Percentiles rank a stretch among this genome's conserved stretches.
These are phyloP conservation scores for Monochamus alternatus DNA, from an alignment of 2,888 invertebrate species.

Conservation along the genomic window DNA sequence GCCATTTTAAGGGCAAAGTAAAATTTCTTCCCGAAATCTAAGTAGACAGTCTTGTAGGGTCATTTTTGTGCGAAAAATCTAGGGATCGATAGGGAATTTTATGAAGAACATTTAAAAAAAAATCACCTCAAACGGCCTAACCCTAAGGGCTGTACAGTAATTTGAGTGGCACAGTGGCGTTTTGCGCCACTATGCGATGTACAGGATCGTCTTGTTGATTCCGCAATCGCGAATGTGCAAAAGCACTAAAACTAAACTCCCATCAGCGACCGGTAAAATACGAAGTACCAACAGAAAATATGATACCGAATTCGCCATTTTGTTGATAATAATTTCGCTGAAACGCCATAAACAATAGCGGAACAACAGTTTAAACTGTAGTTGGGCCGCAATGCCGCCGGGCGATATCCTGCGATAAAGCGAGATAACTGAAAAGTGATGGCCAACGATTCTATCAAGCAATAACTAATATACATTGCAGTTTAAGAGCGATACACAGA, in stretches of 20 bases:
- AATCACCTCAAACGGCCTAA: no score
- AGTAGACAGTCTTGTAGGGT: no score
- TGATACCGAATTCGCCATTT: slow-evolving; percentile 53
- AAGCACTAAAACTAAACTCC: slow-evolving; percentile 7
- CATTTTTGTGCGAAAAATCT: no score
- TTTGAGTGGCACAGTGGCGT: no score
- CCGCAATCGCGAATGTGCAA: slow-evolving; percentile 1
- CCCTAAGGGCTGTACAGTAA: no score
- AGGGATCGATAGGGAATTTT: no score
- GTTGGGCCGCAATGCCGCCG: slow-evolving; percentile 36
- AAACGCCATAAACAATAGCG: slow-evolving; percentile 54
- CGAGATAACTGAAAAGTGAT: slow-evolving; percentile 63
- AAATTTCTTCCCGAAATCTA: no score
- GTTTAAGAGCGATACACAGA: slow-evolving; percentile 63
- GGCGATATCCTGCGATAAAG: slow-evolving; percentile 50
- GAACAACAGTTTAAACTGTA: slow-evolving; percentile 42
- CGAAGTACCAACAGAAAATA: slow-evolving; percentile 52
- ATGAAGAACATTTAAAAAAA: no score
- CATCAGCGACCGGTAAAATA: slow-evolving; percentile 39
- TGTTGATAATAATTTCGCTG: slow-evolving; percentile 57
- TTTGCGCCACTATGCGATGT: no score
- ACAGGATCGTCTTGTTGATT: background rate
- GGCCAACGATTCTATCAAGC: slow-evolving; percentile 65
- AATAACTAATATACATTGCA: slow-evolving; percentile 67
- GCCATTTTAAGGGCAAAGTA: no score